Evolutionary conservation across 1,140 invertebrate genomes (phyloP), one percentile per base, ranked within the genome.

Genomic region (Wasmannia auropunctata): DNA sequence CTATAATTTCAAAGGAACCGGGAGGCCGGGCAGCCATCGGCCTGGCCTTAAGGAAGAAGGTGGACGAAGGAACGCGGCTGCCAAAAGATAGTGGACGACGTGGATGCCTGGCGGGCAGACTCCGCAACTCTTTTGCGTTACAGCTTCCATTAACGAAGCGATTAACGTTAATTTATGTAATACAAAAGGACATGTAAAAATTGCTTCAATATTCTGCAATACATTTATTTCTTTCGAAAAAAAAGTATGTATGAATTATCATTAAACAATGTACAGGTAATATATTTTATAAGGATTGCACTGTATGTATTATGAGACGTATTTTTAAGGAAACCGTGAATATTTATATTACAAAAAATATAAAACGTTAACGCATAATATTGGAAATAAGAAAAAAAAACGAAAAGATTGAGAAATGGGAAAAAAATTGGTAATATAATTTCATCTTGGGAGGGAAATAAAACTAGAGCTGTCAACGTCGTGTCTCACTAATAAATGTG

Each of bases 1-100:
- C 76, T 85, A 83, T 88, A 83, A 89, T 88, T 89, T 89, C 56
- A 86, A 88, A 70, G 56, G 28, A 70, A 54, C 11, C 49, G 67
- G 43, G 40, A 22, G 16, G 51, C 54, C 51, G 49, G 22, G 14
- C 51, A 28, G 22, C 22, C 25, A 51, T 75, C 40, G 40, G 51
- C 25, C 60, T 37, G 25, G 37, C 46, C n/a, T 46, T 22, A 22
- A 28, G 49, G 22, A 76, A 31, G 75, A 74, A 31, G 49, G 37
- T 25, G 46, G 51, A 65, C 51, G 31, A 31, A 56, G 49, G 34
- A 43, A 87, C 77, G 81, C 86, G 63, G 43, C 87, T 87, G 74
- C 60, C 86, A 74, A 86, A 86, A 89, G 83, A 86, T 81, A 83
- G 81, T 85, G 62, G n/a, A 65, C 62, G 62, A 65, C n/a, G 34